Percentiles rank a stretch among this genome's conserved stretches.
Evolutionary conservation across 2,888 invertebrate genomes (phyloP).

Genomic region (Polietes domitor): DNA sequence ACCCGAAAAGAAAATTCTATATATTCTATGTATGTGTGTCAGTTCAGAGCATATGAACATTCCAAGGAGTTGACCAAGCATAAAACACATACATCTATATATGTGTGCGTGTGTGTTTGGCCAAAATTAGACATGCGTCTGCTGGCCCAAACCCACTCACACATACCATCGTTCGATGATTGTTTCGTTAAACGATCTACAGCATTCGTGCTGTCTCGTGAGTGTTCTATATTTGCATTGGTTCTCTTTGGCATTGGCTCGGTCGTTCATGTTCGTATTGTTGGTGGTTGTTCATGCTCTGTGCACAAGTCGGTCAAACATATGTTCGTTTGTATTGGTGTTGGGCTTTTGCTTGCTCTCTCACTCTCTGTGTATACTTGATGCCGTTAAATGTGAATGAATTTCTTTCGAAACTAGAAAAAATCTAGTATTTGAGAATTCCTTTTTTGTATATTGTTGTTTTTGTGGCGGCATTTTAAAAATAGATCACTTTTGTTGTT

Average conservation of each 20-base stretch:
- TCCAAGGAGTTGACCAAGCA: too few species aligned
- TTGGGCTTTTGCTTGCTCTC: conserved; percentile 25
- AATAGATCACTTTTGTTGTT: conserved; percentile 55
- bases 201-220: neutral
- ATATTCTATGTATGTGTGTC: neutral
- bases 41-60: neutral
- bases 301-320: conserved; percentile 34
- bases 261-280: neutral
- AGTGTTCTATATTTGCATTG: conserved; percentile 48
- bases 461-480: conserved; percentile 54
- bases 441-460: conserved; percentile 34
- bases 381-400: conserved; percentile 45
- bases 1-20: conserved; percentile 11
- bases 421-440: neutral
- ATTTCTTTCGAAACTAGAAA: conserved; percentile 9
- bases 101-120: conserved; percentile 44
- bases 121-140: conserved; percentile 79
- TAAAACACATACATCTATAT: neutral
- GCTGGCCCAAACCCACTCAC: conserved; percentile 12
- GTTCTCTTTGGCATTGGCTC: conserved; percentile 55
- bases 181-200: neutral
- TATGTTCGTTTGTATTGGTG: neutral
- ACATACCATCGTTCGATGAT: neutral
- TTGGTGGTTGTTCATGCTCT: conserved; percentile 7
- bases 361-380: neutral